A percentile compares a stretch with the other conserved stretches of the same genome.
Conservation (phyloP, 2,113 vertebrate genomes). For the Oplegnathus fasciatus region DNA sequence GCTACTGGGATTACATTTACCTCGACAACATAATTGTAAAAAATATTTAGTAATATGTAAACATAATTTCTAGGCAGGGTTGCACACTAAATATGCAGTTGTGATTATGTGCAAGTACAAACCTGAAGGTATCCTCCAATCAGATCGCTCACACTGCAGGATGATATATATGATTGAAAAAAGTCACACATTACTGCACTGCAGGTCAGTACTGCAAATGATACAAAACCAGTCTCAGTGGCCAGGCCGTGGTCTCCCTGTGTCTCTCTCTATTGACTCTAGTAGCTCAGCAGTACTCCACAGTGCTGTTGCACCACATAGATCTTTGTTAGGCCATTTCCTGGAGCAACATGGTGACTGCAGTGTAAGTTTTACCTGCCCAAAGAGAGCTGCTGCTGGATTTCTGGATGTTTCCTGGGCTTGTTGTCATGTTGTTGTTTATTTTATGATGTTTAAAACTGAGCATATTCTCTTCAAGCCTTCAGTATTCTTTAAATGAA, state of each 20-base stretch:
- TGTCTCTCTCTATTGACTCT: not conserved
- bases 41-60: not conserved
- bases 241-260: not conserved
- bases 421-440: not conserved
- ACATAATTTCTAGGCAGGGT: not conserved
- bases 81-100: not conserved
- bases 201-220: not conserved
- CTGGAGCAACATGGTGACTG: conserved; percentile 1
- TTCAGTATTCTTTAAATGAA: not conserved
- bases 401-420: not conserved
- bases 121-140: not conserved
- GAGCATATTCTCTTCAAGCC: not conserved
- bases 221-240: not conserved
- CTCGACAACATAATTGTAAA: not conserved
- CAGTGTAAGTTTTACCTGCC: conserved; percentile 5
- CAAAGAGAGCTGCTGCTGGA: not conserved
- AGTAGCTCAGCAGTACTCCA: not conserved
- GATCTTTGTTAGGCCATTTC: conserved; percentile 13
- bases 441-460: not conserved
- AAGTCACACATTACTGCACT: not conserved
- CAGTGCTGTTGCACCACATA: not conserved
- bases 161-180: too few species aligned
- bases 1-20: not conserved
- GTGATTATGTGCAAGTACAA: not conserved
- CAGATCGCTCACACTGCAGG: too few species aligned